Base-by-base conservation (phyloP, 2,113 vertebrate genomes). In the Hemichromis elongatus region DNA sequence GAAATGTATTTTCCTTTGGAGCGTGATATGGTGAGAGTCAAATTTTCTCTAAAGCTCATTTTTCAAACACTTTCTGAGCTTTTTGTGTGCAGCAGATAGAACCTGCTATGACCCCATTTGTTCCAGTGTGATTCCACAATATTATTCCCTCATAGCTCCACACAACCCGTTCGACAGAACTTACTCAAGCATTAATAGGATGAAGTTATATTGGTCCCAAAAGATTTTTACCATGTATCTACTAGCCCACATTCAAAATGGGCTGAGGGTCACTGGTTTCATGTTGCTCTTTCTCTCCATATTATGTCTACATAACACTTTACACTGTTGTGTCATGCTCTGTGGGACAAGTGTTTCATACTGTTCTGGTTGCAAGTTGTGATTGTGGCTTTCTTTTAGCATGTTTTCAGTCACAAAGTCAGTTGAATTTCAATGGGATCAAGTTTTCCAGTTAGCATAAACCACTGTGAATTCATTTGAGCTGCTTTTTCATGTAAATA, bases 141-240 rank as follows among this genome's bases (percentile, higher is more conserved):
- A 42, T 84, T 54, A 85, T 70, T 88, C 78, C 87, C 84, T 82
- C 26, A 73, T 85, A 91, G 53, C 63, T 61, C 47, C 13, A 5
- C 86, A 80, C 45, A 11, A 59, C 18, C 21, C 79, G 50, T 37
- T 79, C 28, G 1, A 63, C 85, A 59, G 33, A 40, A 89, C 81
- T 83, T 63, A 83, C 86, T 63, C 80, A 83, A 73, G 47, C 83
- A 40, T 77, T 86, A 84, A 54, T 63, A 33, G 37, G 33, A 63
- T 37, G 33, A 37, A 8, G 19, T 63, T 63, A 63, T 63, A 63
- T 11, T 89, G 83, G 82, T 88, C 83, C 91, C 42, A 1, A 35
- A 37, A 79, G 86, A 80, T 70, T 85, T 88, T 78, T 84, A 86
- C 55, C 70, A 87, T 68, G 89, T 16, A 63, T 66, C 40, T 42